Base-by-base conservation (phyloP, 1,140 invertebrate species). In the Eriocheir sinensis region DNA sequence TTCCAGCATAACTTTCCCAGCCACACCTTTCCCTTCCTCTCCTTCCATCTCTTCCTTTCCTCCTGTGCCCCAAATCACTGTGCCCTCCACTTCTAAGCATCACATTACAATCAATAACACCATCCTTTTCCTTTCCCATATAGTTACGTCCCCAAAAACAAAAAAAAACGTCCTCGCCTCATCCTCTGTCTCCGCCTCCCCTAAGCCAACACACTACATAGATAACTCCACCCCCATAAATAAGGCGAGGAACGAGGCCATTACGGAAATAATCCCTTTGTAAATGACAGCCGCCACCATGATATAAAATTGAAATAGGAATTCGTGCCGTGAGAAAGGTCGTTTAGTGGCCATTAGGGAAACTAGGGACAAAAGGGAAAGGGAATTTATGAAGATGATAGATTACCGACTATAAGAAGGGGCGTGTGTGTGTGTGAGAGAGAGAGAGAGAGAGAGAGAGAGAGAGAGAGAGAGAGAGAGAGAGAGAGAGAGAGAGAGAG, bases 191-290 rank as follows among this genome's bases (percentile, higher is more conserved):
- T 8, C 44, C 4, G 4, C 4, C 44, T 8, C 44, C 4, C 44
- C 4, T 15, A 48, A 4, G 15, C 44, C 4, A 4, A 48, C 44
- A 72, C 21, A n/a, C 60, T 72, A n/a, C 4, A 72, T n/a, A n/a
- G 27, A 72, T n/a, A n/a, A 72, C n/a, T 72, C 60, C 27, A 8
- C 60, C 2, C 12, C 27, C 1, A 72, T 72, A 72, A 72, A 72
- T 72, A 53, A 53, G 21, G n/a, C 2, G 60, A 72, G 27, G 27
- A n/a, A 4, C 6, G n/a, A 72, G 27, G 60, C 27, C 21, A 72
- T 72, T 72, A 72, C 60, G 60, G 27, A 72, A 72, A 72, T 72
- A 72, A 72, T 72, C 60, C 60, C n/a, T 48, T 72, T 72, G 60
- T 72, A 72, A 72, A 72, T 72, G 60, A 72, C 60, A 72, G 60